Conservation (phyloP, 2,888 invertebrate genomes). For the Plutella xylostella region DNA sequence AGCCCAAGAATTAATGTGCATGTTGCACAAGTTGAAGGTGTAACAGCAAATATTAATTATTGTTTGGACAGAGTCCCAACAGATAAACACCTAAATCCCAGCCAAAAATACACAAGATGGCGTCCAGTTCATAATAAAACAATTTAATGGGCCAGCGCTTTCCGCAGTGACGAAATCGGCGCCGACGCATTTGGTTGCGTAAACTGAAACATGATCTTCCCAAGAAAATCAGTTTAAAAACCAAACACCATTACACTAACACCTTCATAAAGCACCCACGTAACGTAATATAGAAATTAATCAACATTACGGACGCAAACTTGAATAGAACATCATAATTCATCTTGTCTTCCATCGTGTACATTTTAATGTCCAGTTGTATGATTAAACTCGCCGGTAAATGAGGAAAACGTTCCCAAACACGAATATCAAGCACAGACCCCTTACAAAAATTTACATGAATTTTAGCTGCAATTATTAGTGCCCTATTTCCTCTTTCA, state of each 20-base stretch:
- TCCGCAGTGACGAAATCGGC: conserved; percentile 68
- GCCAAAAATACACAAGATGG: conserved; percentile 69
- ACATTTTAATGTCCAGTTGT: too few species aligned
- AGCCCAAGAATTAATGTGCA: too few species aligned
- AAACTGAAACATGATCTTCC: conserved; percentile 59
- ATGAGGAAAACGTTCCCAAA: not conserved
- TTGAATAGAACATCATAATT: not conserved
- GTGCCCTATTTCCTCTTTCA: conserved; percentile 9
- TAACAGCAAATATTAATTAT: conserved; percentile 62
- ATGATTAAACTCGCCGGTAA: too few species aligned
- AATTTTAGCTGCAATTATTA: conserved; percentile 13
- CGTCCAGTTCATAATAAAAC: conserved; percentile 70
- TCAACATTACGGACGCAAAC: not conserved
- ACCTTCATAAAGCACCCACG: not conserved
- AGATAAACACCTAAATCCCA: conserved; percentile 67
- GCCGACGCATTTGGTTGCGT: conserved; percentile 62
- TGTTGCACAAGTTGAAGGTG: too few species aligned
- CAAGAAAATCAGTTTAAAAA: conserved; percentile 25
- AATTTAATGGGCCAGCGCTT: conserved; percentile 70
- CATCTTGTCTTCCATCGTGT: too few species aligned
- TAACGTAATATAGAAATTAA: not conserved
- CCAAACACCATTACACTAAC: not conserved
- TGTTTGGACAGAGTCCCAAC: conserved; percentile 65
- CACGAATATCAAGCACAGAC: not conserved
- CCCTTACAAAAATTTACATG: conserved; percentile 1